Evolutionary conservation across 2,113 vertebrate species (phyloP), one percentile per base, ranked within the genome.

Genomic region (Seriola aureovittata): DNA sequence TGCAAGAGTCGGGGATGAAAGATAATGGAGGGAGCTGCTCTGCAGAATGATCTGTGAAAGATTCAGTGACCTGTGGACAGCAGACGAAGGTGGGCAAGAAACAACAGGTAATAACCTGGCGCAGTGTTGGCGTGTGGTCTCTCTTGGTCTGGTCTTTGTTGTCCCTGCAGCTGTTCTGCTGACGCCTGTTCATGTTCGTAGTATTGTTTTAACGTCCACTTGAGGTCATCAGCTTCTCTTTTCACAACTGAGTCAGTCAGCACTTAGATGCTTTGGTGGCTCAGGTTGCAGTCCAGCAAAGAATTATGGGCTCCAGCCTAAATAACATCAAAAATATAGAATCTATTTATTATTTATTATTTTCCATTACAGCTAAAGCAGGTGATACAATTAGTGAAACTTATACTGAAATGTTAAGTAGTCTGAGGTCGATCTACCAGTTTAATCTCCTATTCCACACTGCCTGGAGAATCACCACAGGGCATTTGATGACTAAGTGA

Each of bases 41-140:
- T 21, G 29, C 50, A 60, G 23, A 67, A 75, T 71, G 60, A 65
- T 75, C 42, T 80, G 62, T 81, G 87, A 78, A 63, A 67, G 72
- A 81, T 77, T 59, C 21, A 48, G 17, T 71, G 72, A 77, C 68
- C 76, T 62, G 52, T 32, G 16, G 34, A 48, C 10, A 52, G 40
- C 34, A 64, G 44, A 62, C 0, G 2, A 40, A 64, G 57, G 58
- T 4, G 5, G 12, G 9, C 32, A 63, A 23, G 65, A 71, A 67
- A 62, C 46, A 54, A 48, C 29, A 71, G 23, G 17, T 8, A 55
- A 16, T 36, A 23, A 42, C 9, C 32, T 19, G 19, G 54, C 44
- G 68, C 25, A 36, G 17, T 34, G 40, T 58, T 71, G 21, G 8
- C 50, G 34, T 54, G 52, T 16, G 11, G 60, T 38, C 32, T 72